These are phyloP conservation scores for Simalia tracyae DNA, from an alignment of 2,797 vertebrate genomes.

Conservation along the genomic window DNA sequence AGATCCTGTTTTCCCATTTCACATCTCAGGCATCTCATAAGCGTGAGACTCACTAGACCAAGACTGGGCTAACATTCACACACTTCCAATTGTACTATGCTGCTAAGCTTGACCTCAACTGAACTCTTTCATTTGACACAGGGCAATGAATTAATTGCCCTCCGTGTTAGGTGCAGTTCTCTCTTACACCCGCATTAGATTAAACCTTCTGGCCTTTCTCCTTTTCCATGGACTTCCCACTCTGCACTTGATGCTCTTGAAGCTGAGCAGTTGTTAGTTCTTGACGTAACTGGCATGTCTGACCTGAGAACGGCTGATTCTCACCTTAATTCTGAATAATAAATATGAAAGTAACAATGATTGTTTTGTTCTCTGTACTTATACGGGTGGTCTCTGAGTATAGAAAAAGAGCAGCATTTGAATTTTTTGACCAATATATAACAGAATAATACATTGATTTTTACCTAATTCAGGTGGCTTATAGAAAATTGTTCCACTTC, in stretches of 20 bases:
- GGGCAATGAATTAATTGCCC: neutral
- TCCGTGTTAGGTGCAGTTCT: neutral
- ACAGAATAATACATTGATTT: neutral
- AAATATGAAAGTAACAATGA: neutral
- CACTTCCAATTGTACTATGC: neutral
- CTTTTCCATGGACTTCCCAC: neutral
- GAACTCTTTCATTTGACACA: neutral
- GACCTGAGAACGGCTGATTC: neutral
- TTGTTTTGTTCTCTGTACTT: neutral
- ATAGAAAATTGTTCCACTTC: conserved; percentile 3
- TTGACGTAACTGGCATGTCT: neutral
- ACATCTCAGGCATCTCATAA: neutral
- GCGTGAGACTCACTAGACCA: neutral
- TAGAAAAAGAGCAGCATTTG: neutral
- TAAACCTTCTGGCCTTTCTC: neutral
- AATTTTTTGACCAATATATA: neutral
- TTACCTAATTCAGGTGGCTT: conserved; percentile 26
- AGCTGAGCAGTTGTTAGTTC: neutral
- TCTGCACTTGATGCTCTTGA: neutral
- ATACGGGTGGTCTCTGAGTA: neutral
- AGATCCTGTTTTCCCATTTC: neutral
- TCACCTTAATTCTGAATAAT: neutral
- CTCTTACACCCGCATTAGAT: neutral
- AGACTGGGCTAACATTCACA: neutral
- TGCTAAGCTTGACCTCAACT: neutral